Evolutionary conservation across 2,797 vertebrate species (phyloP).

Genomic region (Spondyliosoma cantharus): DNA sequence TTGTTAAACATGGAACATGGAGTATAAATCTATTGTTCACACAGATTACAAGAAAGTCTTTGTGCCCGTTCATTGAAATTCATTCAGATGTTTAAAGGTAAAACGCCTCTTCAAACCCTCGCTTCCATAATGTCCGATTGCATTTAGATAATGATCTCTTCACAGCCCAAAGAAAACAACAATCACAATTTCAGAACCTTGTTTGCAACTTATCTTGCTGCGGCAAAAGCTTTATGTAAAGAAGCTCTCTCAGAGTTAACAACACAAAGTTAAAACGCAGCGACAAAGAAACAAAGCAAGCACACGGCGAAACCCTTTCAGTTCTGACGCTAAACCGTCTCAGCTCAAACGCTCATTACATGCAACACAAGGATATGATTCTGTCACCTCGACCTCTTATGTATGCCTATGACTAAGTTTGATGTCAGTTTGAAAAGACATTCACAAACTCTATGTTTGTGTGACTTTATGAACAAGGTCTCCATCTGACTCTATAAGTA

Average conservation of each 20-base stretch:
- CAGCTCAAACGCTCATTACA: not conserved
- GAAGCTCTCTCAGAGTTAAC: conserved; percentile 21
- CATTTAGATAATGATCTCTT: conserved; percentile 16
- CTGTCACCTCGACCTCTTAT: not conserved
- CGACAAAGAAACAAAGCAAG: conserved; percentile 23
- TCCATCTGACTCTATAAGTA: not conserved
- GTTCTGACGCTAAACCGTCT: not conserved
- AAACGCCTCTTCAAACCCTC: not conserved
- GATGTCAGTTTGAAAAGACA: not conserved
- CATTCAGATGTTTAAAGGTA: conserved; percentile 6
- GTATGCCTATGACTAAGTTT: not conserved
- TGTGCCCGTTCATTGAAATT: not conserved
- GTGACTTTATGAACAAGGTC: not conserved
- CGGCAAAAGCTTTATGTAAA: conserved; percentile 31
- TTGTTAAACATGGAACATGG: no score
- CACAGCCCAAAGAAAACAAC: conserved; percentile 18
- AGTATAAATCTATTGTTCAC: conserved; percentile 5
- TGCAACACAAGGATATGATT: not conserved
- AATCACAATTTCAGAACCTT: not conserved
- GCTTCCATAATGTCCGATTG: conserved; percentile 4
- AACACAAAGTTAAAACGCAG: not conserved
- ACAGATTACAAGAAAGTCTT: conserved; percentile 3
- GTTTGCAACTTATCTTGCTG: conserved; percentile 51
- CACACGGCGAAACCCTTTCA: not conserved
- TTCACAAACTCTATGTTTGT: not conserved